Conservation (phyloP, 2,888 invertebrate species). For the Cyrtodaria siliqua region DNA sequence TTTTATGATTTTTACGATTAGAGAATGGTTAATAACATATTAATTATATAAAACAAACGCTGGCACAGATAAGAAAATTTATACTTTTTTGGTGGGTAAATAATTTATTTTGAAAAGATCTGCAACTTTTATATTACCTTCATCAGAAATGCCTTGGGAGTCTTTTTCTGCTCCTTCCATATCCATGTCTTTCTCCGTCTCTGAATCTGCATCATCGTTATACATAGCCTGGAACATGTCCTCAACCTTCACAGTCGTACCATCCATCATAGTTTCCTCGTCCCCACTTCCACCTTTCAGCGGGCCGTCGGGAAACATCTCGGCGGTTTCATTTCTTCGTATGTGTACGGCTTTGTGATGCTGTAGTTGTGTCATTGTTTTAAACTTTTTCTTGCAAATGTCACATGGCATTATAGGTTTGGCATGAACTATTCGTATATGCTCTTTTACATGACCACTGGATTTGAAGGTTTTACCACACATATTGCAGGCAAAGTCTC, state of each 20-base stretch:
- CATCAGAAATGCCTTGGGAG: no score
- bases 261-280: background rate
- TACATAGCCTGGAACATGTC: no score
- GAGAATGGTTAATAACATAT: no score
- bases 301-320: background rate
- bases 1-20: no score
- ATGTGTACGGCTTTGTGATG: slow-evolving; percentile 14
- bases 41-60: no score
- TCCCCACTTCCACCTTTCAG: background rate
- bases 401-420: slow-evolving; percentile 22
- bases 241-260: background rate
- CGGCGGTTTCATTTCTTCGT: slow-evolving; percentile 2
- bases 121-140: no score
- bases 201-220: no score
- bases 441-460: slow-evolving; percentile 31
- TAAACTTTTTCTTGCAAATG: slow-evolving; percentile 15
- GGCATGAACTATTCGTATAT: slow-evolving; percentile 33
- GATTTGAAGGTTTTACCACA: slow-evolving; percentile 37
- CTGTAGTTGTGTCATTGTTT: background rate
- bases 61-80: no score
- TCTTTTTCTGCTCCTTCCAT: no score
- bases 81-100: no score
- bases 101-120: no score
- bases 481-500: slow-evolving; percentile 10
- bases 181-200: no score